Conservation (phyloP, 2,797 vertebrate genomes). For the Simalia tracyae region DNA sequence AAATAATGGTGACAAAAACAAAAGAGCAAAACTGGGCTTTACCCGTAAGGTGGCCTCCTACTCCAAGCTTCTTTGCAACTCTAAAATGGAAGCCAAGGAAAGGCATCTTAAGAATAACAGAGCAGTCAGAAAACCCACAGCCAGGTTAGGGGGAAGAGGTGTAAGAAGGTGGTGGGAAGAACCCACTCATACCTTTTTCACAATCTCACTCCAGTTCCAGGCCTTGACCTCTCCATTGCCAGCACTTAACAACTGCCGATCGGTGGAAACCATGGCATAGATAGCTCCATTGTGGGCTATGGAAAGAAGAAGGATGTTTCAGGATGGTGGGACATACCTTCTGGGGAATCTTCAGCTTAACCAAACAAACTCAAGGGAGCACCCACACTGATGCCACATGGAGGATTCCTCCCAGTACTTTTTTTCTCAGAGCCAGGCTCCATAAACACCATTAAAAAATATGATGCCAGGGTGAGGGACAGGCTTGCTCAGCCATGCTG, state of each 20-base stretch:
- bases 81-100: constrained; percentile 60
- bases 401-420: not conserved
- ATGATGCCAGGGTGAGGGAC: not conserved
- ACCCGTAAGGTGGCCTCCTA: constrained; percentile 83
- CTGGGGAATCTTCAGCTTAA: not conserved
- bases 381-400: not conserved
- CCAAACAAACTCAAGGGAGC: not conserved
- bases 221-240: constrained; percentile 84
- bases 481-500: not conserved
- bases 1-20: not conserved
- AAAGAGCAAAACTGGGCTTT: constrained; percentile 45
- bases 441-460: not conserved
- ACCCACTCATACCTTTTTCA: constrained; percentile 79
- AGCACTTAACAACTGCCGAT: constrained; percentile 76
- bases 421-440: not conserved
- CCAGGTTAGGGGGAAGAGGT: not conserved
- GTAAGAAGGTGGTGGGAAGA: not conserved
- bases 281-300: constrained; percentile 85
- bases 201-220: constrained; percentile 87
- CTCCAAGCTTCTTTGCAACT: constrained; percentile 82
- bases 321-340: not conserved
- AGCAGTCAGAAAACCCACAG: not conserved
- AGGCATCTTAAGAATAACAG: not conserved
- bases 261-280: constrained; percentile 82
- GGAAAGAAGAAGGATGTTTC: not conserved